Evolutionary conservation across 2,797 vertebrate genomes (phyloP).

Genomic region (Poecilia wingei): DNA sequence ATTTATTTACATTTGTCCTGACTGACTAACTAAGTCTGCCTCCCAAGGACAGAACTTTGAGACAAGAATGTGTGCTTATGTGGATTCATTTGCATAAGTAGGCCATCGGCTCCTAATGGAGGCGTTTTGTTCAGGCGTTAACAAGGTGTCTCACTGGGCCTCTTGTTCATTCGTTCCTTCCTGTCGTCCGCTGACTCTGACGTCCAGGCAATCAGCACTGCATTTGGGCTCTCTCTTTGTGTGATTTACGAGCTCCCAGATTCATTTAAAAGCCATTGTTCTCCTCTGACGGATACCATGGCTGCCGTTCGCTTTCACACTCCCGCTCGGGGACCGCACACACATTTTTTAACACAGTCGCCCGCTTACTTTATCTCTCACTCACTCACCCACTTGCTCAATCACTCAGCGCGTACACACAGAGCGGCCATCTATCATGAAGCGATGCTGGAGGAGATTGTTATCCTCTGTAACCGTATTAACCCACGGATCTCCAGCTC

Average conservation of each 20-base stretch:
- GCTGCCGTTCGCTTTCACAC: constrained; percentile 71
- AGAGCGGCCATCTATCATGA: constrained; percentile 77
- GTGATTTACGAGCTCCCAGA: constrained; percentile 84
- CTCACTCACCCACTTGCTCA: constrained; percentile 75
- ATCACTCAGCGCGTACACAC: constrained; percentile 74
- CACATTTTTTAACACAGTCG: constrained; percentile 64
- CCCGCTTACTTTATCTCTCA: constrained; percentile 77
- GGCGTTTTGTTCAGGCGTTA: constrained; percentile 82
- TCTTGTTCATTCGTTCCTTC: constrained; percentile 76
- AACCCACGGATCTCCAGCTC: constrained; percentile 77
- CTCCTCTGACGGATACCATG: constrained; percentile 78
- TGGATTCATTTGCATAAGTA: constrained; percentile 79
- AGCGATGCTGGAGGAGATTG: constrained; percentile 76
- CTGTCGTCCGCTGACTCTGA: constrained; percentile 76
- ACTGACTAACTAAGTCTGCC: constrained; percentile 61
- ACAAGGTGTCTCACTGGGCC: constrained; percentile 80
- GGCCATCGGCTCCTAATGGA: constrained; percentile 79
- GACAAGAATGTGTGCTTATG: constrained; percentile 58
- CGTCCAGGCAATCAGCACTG: constrained; percentile 80
- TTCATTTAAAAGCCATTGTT: constrained; percentile 87
- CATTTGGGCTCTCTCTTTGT: constrained; percentile 80
- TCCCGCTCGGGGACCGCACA: constrained; percentile 49
- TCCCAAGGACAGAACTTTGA: constrained; percentile 73
- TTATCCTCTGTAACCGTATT: constrained; percentile 81
- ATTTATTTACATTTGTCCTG: constrained; percentile 74